Evolutionary conservation across 1,140 invertebrate genomes (phyloP).

Genomic region (Scaptomyza graminum): DNA sequence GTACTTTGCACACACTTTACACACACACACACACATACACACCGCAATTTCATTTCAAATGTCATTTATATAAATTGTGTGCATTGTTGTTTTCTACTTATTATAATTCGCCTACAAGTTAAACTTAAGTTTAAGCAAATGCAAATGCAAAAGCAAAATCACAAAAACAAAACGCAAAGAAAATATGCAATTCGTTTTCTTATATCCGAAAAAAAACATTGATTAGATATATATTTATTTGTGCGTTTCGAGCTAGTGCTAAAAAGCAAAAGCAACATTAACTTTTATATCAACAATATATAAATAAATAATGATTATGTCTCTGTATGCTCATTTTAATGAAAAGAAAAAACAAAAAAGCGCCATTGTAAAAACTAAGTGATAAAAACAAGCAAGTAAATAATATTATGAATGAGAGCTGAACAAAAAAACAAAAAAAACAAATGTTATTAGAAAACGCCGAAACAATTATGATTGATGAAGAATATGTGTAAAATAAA

Average conservation of each 20-base stretch:
- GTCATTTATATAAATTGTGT: constrained; percentile 60
- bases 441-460: constrained; percentile 52
- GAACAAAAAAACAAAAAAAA: constrained; percentile 27
- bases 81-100: constrained; percentile 48
- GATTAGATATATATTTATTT: constrained; percentile 60
- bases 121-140: constrained; percentile 63
- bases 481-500: constrained; percentile 65
- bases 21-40: constrained; percentile 24
- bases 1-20: constrained; percentile 30
- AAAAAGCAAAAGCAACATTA: constrained; percentile 17
- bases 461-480: constrained; percentile 40
- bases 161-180: constrained; percentile 17
- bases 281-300: constrained; percentile 32
- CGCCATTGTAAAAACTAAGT: constrained; percentile 83
- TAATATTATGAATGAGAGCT: constrained; percentile 54
- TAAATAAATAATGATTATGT: constrained; percentile 36
- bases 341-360: constrained; percentile 54
- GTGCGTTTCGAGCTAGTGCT: constrained; percentile 55
- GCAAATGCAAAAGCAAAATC: constrained; percentile 29
- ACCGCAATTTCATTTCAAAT: constrained; percentile 59
- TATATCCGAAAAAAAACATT: constrained; percentile 25
- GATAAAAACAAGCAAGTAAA: constrained; percentile 73
- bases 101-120: constrained; percentile 68
- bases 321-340: constrained; percentile 67
- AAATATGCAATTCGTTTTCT: constrained; percentile 1